Evolutionary conservation across 64 coral and sea anemone genomes (phyloP), one percentile per base, ranked within the genome.

Genomic region (Montipora cactus): DNA sequence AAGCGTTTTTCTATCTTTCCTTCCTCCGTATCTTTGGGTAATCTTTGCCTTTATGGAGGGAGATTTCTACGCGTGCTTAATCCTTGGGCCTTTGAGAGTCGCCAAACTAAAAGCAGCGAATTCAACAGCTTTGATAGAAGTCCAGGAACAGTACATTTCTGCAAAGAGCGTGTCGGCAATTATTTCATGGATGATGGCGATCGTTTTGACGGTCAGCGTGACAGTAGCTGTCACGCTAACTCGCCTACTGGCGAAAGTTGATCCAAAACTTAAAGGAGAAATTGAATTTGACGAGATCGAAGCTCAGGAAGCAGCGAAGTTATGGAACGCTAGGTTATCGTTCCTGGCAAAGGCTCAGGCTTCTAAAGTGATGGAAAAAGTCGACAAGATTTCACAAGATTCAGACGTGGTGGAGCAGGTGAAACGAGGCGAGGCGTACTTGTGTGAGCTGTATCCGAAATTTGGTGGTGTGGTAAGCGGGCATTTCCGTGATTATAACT

Each of bases 21-120:
- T 94, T 49, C 93, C 93, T 3, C 93, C 93, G 10, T 75, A 53
- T 16, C 55, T 94, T 13, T 94, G 93, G 93, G 5, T 94, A 5
- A 66, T 94, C 16, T 89, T 94, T 52, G 87, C 93, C 4, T 94
- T 94, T 75, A 81, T 88, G 47, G 87, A 89, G 21, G 76, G 71
- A 1, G 93, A 94, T 45, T 94, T 94, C 46, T 94, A 94, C 81
- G 78, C 51, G 3, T 94, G 93, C 44, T 59, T 81, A 21, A 94
- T 73, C 18, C 93, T 94, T 48, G 93, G 93, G 19, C 81, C 93
- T 10, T 75, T 77, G 49, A 73, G 75, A 37, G 44, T 44, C 14
- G 87, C 87, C 14, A 10, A 80, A 21, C 44, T 64, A 11, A 83
- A 84, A 37, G 62, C 70, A 19, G n/a, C 67, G 7, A 68, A 67